A percentile compares a stretch with the other conserved stretches of the same genome.
Conservation (phyloP, 2,797 vertebrate genomes). For the Thripadectes ignobilis region DNA sequence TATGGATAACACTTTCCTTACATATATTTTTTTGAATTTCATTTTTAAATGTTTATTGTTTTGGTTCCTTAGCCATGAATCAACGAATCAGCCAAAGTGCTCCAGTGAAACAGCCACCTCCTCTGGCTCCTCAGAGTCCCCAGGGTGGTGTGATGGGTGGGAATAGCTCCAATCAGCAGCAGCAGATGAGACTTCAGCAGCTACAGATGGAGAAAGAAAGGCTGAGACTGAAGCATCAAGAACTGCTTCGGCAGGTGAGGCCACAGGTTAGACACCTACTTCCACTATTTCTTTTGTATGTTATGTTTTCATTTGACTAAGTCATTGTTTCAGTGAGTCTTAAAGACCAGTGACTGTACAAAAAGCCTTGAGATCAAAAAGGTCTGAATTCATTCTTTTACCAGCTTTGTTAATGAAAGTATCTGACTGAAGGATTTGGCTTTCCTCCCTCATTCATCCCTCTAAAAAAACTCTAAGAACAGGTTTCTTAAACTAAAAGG, state of each 20-base stretch:
- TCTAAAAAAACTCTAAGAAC: neutral
- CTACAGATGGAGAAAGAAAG: slow-evolving; percentile 94
- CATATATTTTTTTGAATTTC: neutral
- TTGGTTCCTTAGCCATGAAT: slow-evolving; percentile 85
- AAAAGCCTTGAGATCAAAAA: neutral
- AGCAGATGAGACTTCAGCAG: slow-evolving; percentile 93
- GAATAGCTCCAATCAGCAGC: slow-evolving; percentile 77
- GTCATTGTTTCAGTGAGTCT: neutral
- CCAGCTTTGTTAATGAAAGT: neutral
- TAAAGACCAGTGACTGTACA: neutral
- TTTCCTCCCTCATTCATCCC: neutral
- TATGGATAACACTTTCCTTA: neutral
- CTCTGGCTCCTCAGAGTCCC: slow-evolving; percentile 84
- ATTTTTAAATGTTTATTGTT: slow-evolving; percentile 19
- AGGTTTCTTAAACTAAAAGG: neutral
- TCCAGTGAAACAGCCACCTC: slow-evolving; percentile 89
- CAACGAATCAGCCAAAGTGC: slow-evolving; percentile 94
- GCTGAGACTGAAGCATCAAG: slow-evolving; percentile 93
- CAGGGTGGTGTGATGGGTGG: slow-evolving; percentile 84
- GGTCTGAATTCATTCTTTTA: neutral
- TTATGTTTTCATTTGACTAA: neutral
- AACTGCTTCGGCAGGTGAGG: slow-evolving; percentile 95
- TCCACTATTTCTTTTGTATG: slow-evolving; percentile 60
- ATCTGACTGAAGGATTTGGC: neutral
- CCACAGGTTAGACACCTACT: slow-evolving; percentile 88